These are phyloP conservation scores for Plemyria rubiginata DNA, from an alignment of 2,888 invertebrate species.

Conservation along the genomic window DNA sequence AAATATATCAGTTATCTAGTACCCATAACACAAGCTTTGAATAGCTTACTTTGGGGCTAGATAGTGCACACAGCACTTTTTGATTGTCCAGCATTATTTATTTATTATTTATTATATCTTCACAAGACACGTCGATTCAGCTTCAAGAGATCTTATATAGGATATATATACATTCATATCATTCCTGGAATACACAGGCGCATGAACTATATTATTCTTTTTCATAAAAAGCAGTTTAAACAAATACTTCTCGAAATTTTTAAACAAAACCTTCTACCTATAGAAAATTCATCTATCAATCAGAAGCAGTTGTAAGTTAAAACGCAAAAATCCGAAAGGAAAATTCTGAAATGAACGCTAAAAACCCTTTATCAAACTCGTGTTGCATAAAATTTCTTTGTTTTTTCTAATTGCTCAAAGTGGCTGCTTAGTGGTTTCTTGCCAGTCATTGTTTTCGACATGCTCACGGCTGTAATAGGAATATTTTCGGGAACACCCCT, in stretches of 20 bases:
- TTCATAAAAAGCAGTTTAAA: too few species aligned
- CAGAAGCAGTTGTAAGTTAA: not conserved
- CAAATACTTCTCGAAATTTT: not conserved
- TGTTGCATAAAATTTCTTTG: slow-evolving; percentile 81
- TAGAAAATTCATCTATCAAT: not conserved
- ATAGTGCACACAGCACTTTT: too few species aligned
- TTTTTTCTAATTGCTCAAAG: slow-evolving; percentile 82
- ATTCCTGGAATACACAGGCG: too few species aligned
- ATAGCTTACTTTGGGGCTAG: too few species aligned
- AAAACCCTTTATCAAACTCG: slow-evolving; percentile 43
- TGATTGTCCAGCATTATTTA: too few species aligned
- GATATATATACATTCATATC: too few species aligned
- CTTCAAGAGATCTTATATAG: too few species aligned
- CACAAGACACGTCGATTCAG: too few species aligned
- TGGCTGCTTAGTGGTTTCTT: slow-evolving; percentile 78
- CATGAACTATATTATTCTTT: too few species aligned
- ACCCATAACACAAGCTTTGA: too few species aligned
- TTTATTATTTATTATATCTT: too few species aligned
- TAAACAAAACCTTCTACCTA: not conserved
- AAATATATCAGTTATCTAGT: too few species aligned
- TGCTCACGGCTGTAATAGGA: slow-evolving; percentile 69
- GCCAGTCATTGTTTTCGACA: slow-evolving; percentile 82
- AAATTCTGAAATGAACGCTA: slow-evolving; percentile 1
- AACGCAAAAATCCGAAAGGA: slow-evolving; percentile 2
- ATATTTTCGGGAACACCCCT: slow-evolving; percentile 72